Base-by-base conservation (phyloP, 2,888 invertebrate species). In the Drosophila kanekoi region DNA sequence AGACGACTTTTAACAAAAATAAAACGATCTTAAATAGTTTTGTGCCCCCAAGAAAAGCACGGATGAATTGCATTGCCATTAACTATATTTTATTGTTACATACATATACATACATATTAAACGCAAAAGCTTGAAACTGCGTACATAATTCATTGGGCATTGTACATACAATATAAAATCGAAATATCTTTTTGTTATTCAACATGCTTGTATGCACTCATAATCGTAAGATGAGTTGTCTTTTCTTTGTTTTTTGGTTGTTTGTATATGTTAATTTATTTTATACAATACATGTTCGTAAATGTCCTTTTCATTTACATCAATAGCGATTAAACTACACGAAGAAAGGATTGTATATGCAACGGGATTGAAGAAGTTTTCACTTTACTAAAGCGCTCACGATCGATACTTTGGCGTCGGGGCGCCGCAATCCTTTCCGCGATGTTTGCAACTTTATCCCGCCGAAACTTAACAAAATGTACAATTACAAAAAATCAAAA, bases 31-130 rank as follows among this genome's bases (percentile, higher is more conserved):
- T 8, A 23, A 23, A 23, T 23, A 23, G 8, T 23, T 23, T 8
- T 23, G 23, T 23, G 6, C 28, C 8, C 28, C 28, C 4, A 28
- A 56, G 45, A 37, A 11, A 43, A 57, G 44, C 40, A 63, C 33
- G 35, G 3, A n/a, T 2, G 5, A 20, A 11, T 49, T 32, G 11
- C 8, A 48, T 60, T 57, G 56, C 56, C 60, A 72, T 66, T 60
- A 67, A 67, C 60, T 68, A 58, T 61, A 58, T 35, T 68, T 74
- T 74, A 72, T 69, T 72, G 64, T 57, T 72, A 73, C 64, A 72
- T 58, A 73, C 47, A 68, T 45, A 60, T 67, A 59, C 40, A 60
- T 67, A 59, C 40, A 65, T 51, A 64, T 59, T 33, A 53, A 40
- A 62, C 53, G 35, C 45, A 66, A 38, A 60, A 53, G 51, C 48